Base-by-base conservation (phyloP, 2,113 vertebrate species). In the Sorex fumeus region DNA sequence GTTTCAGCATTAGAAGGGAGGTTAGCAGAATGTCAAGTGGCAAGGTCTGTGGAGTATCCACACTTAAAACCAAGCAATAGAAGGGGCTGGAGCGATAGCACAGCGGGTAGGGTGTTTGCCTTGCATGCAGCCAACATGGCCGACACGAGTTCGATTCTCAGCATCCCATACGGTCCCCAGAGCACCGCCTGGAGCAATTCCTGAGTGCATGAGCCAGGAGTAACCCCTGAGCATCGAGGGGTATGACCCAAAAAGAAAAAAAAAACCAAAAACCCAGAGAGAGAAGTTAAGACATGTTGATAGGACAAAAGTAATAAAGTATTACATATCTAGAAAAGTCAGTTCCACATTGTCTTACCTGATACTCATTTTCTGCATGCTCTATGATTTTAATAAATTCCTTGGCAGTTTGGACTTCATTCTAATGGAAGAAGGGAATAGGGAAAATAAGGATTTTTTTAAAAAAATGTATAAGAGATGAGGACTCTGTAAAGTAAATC, bases 351-450 rank as follows among this genome's bases (percentile, higher is more conserved):
- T 84, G 21, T 86, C 98, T 97, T 98, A 99, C 99, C 99, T 99
- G 99, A 95, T 99, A 99, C n/a, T 99, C 98, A 2, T 99, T 99
- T 97, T 99, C 99, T 97, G 98, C 99, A 81, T 98, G 98, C 95
- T 99, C 98, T 97, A 99, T 99, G 75, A 99, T 98, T 97, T 99
- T 99, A 97, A 99, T 98, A 96, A 99, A 98, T 60, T 99, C 98
- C 97, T 99, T 99, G 90, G 99, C 99, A 96, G 99, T 99, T 96
- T 99, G 98, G 94, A 94, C 97, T 97, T 99, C 99, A 92, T 97
- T 99, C 99, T 99, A 78, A 94, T 32, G 66, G 45, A 95, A 53
- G 53, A 60, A 92, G 75, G 27, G 9, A 80, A 13, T 21, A 8
- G 13, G 53, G 25, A 57, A 91, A 96, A 81, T 60, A 15, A 19